Conservation (phyloP, 2,113 vertebrate genomes). For the Daubentonia madagascariensis region DNA sequence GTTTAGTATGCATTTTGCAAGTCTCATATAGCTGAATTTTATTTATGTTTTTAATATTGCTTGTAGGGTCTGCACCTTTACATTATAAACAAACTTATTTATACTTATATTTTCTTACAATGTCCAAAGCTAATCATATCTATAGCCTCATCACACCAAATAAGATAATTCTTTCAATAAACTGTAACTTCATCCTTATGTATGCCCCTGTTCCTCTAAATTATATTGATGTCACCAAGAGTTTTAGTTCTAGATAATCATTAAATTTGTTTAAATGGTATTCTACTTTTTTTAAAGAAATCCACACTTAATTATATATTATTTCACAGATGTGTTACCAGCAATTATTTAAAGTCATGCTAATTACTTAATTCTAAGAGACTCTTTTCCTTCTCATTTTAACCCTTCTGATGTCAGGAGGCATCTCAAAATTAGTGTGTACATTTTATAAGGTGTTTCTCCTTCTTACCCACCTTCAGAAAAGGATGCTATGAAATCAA, state of each 20-base stretch:
- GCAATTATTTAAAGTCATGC: not conserved
- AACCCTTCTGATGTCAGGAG: not conserved
- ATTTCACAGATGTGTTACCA: not conserved
- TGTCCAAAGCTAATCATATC: not conserved
- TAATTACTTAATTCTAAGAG: not conserved
- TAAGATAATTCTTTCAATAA: not conserved
- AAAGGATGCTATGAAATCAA: not conserved
- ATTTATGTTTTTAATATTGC: not conserved
- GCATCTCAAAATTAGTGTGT: not conserved
- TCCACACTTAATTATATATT: not conserved
- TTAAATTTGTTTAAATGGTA: not conserved
- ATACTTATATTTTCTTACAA: not conserved
- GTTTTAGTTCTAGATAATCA: not conserved
- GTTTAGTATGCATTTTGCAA: not conserved
- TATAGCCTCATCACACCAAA: not conserved
- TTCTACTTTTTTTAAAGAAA: not conserved
- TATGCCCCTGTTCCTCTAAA: not conserved
- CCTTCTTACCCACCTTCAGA: not conserved
- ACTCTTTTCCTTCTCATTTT: conserved; percentile 13
- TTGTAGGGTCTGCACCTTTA: not conserved
- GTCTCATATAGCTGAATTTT: not conserved
- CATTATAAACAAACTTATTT: not conserved
- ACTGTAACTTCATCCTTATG: not conserved
- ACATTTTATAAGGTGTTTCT: not conserved
- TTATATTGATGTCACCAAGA: not conserved